Evolutionary conservation across 1,140 invertebrate genomes (phyloP).

Genomic region (Zelostemma sp.): DNA sequence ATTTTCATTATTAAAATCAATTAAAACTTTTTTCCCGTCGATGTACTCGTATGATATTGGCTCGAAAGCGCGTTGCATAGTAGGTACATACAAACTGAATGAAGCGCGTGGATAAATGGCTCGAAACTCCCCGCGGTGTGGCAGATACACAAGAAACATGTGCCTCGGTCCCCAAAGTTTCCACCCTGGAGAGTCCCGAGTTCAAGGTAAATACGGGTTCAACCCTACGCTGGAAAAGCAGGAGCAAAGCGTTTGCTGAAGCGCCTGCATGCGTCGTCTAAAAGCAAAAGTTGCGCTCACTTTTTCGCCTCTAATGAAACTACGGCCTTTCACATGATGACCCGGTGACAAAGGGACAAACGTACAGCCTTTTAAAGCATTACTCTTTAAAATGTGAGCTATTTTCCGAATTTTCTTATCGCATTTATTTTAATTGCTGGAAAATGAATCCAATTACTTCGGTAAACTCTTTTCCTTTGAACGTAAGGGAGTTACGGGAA

Average conservation of each 20-base stretch:
- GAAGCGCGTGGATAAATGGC: slow-evolving; percentile 14
- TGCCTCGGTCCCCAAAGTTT: slow-evolving; percentile 25
- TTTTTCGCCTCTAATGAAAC: slow-evolving; percentile 18
- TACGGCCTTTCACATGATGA: too few species aligned
- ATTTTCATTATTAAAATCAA: slow-evolving; percentile 9
- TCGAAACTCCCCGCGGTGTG: slow-evolving; percentile 6
- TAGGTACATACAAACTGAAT: neutral
- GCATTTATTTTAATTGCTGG: too few species aligned
- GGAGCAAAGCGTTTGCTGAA: slow-evolving; percentile 24
- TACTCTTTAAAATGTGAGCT: too few species aligned
- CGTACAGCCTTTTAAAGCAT: too few species aligned
- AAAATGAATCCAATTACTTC: too few species aligned
- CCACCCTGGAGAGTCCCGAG: slow-evolving; percentile 17
- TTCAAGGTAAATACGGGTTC: slow-evolving; percentile 22
- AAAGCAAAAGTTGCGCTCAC: slow-evolving; percentile 13
- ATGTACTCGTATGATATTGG: too few species aligned
- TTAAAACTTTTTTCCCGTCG: slow-evolving; percentile 9
- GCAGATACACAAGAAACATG: slow-evolving; percentile 13
- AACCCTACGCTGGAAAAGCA: slow-evolving; percentile 23
- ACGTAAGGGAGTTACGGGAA: too few species aligned
- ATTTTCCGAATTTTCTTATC: too few species aligned
- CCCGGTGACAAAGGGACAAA: too few species aligned
- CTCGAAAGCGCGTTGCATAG: neutral
- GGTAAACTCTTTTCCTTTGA: too few species aligned
- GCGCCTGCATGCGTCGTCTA: slow-evolving; percentile 15